phyloP scores from a whole-genome alignment of 2,113 vertebrate species.

The Stigmatopora argus region DNA sequence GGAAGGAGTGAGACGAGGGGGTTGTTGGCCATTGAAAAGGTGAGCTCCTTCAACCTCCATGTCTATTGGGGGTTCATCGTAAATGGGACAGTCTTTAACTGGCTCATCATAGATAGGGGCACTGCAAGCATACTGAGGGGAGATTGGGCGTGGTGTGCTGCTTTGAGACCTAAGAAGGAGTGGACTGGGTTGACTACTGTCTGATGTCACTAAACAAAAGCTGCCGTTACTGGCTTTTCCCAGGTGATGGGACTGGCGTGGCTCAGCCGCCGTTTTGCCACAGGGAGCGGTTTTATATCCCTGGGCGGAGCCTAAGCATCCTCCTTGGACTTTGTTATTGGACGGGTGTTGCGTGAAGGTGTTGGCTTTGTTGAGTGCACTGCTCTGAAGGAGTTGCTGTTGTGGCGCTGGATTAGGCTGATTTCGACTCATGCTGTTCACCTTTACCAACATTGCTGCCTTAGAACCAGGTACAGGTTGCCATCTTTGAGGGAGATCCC shows the following conservation, averaged over 20 bases:
- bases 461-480: conserved; percentile 81
- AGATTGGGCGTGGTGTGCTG: conserved; percentile 70
- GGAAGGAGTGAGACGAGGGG: conserved; percentile 65
- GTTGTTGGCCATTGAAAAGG: conserved; percentile 56
- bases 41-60: conserved; percentile 78
- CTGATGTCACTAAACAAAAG: conserved; percentile 75
- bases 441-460: conserved; percentile 85
- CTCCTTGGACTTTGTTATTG: conserved; percentile 55
- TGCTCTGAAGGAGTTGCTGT: conserved; percentile 52
- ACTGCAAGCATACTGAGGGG: conserved; percentile 75
- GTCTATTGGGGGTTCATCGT: conserved; percentile 83
- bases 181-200: conserved; percentile 57
- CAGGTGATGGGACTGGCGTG: conserved; percentile 77
- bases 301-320: conserved; percentile 56
- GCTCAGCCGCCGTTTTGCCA: conserved; percentile 50
- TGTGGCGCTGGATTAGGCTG: conserved; percentile 56
- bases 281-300: conserved; percentile 65
- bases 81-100: conserved; percentile 78
- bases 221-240: conserved; percentile 81
- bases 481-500: conserved; percentile 74
- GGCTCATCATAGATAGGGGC: conserved; percentile 80
- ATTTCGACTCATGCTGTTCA: conserved; percentile 74
- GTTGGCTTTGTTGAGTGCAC: conserved; percentile 50
- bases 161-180: conserved; percentile 65
- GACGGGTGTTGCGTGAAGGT: conserved; percentile 58